phyloP scores from a whole-genome alignment of 2,888 invertebrate species.

The Lottia scabra region DNA sequence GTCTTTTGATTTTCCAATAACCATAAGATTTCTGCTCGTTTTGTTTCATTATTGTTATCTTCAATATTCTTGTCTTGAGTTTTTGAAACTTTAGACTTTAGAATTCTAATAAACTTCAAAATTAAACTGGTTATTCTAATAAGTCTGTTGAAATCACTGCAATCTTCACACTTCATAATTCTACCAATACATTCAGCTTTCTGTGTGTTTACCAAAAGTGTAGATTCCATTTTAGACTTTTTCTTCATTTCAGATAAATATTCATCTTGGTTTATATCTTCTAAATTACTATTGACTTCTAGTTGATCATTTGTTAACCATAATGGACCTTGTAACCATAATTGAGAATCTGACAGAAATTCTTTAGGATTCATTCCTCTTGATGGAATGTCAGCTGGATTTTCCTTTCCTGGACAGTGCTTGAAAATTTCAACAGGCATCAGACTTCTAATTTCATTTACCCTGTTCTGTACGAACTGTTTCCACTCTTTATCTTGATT shows the following conservation, averaged over 20 bases:
- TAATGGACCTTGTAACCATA: not conserved
- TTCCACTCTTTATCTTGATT: slow-evolving; percentile 1
- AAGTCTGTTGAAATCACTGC: not conserved
- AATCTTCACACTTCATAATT: not conserved
- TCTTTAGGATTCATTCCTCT: not conserved
- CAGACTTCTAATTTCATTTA: not conserved
- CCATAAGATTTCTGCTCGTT: too few species aligned
- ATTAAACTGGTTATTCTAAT: not conserved
- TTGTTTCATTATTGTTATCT: too few species aligned
- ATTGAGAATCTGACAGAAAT: not conserved
- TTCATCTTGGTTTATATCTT: not conserved
- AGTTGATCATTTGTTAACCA: not conserved
- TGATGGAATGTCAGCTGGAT: not conserved
- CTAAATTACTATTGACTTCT: not conserved
- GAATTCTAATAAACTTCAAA: not conserved
- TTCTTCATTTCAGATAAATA: not conserved
- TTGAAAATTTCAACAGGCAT: not conserved
- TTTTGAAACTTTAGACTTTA: not conserved
- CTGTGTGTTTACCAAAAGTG: not conserved
- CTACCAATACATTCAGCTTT: not conserved
- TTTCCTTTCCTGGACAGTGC: slow-evolving; percentile 1
- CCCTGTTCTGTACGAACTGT: not conserved
- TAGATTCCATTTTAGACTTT: not conserved
- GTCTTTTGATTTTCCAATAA: too few species aligned
- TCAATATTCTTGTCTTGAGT: not conserved